Evolutionary conservation across 2,113 vertebrate species (phyloP).

Genomic region (Eurystomus gularis): DNA sequence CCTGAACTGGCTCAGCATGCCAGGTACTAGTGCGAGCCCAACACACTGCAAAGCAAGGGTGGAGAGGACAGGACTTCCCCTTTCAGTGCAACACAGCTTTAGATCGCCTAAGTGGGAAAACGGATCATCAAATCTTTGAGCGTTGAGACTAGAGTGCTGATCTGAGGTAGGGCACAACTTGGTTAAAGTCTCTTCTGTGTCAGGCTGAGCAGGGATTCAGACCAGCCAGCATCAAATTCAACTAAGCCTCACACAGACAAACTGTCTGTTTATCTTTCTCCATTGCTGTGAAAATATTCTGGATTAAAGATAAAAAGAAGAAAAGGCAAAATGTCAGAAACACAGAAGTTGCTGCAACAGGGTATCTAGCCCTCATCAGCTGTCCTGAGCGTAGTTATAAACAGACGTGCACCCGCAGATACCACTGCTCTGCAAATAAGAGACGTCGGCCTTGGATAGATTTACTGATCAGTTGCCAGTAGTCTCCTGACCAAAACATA

Average conservation of each 20-base stretch:
- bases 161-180: not conserved
- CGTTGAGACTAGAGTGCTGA: not conserved
- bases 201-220: not conserved
- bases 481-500: not conserved
- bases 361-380: not conserved
- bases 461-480: not conserved
- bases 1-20: not conserved
- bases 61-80: not conserved
- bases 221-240: not conserved
- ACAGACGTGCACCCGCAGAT: rapidly evolving
- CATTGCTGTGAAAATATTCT: not conserved
- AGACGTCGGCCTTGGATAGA: not conserved
- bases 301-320: not conserved
- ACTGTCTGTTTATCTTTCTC: not conserved
- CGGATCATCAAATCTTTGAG: not conserved
- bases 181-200: not conserved
- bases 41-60: not conserved
- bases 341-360: not conserved
- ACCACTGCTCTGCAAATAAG: not conserved
- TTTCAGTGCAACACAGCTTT: not conserved
- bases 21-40: not conserved
- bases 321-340: not conserved
- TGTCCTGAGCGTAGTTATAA: not conserved
- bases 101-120: not conserved
- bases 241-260: not conserved